Conservation (phyloP, 2,797 vertebrate species). For the Anableps anableps region DNA sequence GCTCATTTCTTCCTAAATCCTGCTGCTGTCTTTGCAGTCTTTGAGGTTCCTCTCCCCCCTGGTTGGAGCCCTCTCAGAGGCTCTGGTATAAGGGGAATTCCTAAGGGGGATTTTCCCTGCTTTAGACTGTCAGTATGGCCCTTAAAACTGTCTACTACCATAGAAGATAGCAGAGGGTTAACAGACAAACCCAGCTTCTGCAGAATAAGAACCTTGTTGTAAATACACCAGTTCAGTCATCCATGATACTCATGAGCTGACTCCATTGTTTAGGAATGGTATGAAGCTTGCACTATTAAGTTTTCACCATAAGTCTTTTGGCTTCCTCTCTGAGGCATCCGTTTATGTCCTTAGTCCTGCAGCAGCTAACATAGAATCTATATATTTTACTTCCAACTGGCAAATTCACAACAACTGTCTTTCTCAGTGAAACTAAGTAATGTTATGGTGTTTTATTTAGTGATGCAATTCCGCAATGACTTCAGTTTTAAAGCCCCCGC, state of each 20-base stretch:
- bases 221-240: slow-evolving; percentile 38
- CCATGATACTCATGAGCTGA: slow-evolving; percentile 32
- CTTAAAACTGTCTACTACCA: slow-evolving; percentile 60
- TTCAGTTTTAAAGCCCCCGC: too few species aligned
- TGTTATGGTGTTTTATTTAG: neutral
- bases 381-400: neutral
- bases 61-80: slow-evolving; percentile 39
- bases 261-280: slow-evolving; percentile 22
- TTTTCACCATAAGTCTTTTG: slow-evolving; percentile 8
- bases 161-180: slow-evolving; percentile 31
- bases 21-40: slow-evolving; percentile 46
- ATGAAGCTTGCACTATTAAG: neutral
- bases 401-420: neutral
- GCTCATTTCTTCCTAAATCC: slow-evolving; percentile 46
- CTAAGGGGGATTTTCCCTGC: slow-evolving; percentile 68
- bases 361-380: neutral
- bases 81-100: slow-evolving; percentile 72
- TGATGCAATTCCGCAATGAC: neutral
- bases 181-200: slow-evolving; percentile 44
- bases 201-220: slow-evolving; percentile 30
- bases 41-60: slow-evolving; percentile 40
- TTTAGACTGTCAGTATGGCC: slow-evolving; percentile 67
- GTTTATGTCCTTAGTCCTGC: slow-evolving; percentile 10
- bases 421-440: neutral
- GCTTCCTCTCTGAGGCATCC: slow-evolving; percentile 9